These are phyloP conservation scores for Pangasianodon hypophthalmus DNA, from an alignment of 2,113 vertebrate species.

Conservation along the genomic window DNA sequence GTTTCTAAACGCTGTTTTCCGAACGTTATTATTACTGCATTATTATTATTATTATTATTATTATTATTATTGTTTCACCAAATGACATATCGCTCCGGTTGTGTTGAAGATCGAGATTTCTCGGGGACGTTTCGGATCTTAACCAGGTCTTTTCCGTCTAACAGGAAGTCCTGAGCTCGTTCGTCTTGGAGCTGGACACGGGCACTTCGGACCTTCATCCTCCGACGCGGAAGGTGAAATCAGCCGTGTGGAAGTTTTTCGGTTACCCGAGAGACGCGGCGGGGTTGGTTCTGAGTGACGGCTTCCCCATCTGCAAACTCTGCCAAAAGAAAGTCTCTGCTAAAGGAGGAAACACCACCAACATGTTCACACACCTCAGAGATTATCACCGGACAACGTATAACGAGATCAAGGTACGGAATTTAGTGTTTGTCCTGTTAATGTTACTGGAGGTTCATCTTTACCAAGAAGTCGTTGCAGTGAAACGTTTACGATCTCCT, in stretches of 20 bases:
- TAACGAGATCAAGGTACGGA: conserved; percentile 36
- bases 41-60: not conserved
- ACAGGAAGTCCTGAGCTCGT: conserved; percentile 33
- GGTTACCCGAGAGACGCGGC: conserved; percentile 26
- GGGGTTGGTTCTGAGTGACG: conserved; percentile 33
- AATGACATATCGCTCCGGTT: not conserved
- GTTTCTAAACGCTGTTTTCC: not conserved
- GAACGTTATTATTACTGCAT: not conserved
- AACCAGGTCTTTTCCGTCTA: not conserved
- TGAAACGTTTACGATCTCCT: not conserved
- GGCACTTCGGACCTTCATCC: conserved; percentile 28
- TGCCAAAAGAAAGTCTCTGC: conserved; percentile 47
- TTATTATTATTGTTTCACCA: not conserved
- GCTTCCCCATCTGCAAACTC: conserved; percentile 46
- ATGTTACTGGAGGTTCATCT: not conserved
- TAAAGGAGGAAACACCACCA: conserved; percentile 46
- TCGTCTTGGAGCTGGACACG: conserved; percentile 23
- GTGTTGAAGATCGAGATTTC: not conserved
- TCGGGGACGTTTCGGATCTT: not conserved
- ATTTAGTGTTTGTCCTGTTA: not conserved
- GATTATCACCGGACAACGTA: conserved; percentile 38
- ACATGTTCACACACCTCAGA: conserved; percentile 43
- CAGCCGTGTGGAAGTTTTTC: conserved; percentile 41
- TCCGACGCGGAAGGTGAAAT: conserved; percentile 38
- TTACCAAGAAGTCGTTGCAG: not conserved